Conservation (phyloP, 2,113 vertebrate species). For the Ceuthmochares aereus region DNA sequence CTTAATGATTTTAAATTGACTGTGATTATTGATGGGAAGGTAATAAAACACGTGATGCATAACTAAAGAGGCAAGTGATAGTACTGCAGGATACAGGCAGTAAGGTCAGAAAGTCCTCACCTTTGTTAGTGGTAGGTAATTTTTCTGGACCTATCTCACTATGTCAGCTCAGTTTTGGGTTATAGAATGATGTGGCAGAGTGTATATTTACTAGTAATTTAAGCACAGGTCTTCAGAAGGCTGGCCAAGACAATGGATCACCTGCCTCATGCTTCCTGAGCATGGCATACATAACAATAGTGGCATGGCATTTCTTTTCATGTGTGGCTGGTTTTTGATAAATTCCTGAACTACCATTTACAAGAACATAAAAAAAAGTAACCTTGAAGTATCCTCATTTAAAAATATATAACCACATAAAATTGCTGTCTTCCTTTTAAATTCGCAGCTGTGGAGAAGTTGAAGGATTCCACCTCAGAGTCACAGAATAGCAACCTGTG, state of each 20-base stretch:
- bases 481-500: conserved; percentile 89
- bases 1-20: background rate
- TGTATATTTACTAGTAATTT: background rate
- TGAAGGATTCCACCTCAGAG: conserved; percentile 77
- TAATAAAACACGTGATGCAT: background rate
- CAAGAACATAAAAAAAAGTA: background rate
- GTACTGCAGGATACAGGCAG: background rate
- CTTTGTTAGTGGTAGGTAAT: background rate
- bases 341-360: background rate
- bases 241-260: background rate
- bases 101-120: background rate
- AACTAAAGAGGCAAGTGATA: background rate
- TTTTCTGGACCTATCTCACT: background rate
- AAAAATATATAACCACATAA: background rate
- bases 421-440: background rate
- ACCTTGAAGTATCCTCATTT: background rate
- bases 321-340: background rate
- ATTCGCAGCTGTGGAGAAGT: conserved; percentile 87
- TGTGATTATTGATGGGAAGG: background rate
- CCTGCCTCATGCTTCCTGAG: background rate
- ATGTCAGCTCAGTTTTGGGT: background rate
- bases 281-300: background rate
- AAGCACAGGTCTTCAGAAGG: background rate
- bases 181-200: background rate
- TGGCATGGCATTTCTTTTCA: background rate